Percentiles rank a stretch among this genome's conserved stretches.
Evolutionary conservation across 2,797 vertebrate species (phyloP).

Genomic region (Neopelma chrysocephalum): DNA sequence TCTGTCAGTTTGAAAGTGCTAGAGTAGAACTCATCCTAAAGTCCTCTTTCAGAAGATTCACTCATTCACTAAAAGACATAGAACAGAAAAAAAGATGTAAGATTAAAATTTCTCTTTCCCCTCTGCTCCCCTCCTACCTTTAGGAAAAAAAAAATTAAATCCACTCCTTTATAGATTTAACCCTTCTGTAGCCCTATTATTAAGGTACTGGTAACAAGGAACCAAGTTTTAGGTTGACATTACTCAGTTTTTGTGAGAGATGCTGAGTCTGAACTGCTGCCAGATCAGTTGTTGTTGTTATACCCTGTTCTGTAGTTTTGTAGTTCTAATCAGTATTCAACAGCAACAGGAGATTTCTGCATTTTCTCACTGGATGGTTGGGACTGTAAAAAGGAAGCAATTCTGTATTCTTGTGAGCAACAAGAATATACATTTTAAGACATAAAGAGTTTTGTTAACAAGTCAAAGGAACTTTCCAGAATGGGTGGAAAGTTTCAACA

Average conservation of each 20-base stretch:
- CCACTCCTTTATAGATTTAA: not conserved
- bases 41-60: not conserved
- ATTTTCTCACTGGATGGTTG: not conserved
- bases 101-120: not conserved
- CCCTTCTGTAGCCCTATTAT: not conserved
- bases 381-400: not conserved
- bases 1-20: not conserved
- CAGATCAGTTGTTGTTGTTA: not conserved
- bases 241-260: not conserved
- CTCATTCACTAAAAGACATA: not conserved
- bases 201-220: not conserved
- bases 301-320: not conserved
- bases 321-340: not conserved
- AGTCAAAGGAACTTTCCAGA: not conserved
- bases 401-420: not conserved
- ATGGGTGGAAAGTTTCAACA: not conserved
- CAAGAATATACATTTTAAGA: not conserved
- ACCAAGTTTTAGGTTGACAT: accelerated
- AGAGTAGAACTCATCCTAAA: not conserved
- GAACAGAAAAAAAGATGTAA: not conserved
- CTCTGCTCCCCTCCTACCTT: not conserved
- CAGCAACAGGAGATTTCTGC: not conserved
- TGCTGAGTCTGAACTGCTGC: not conserved
- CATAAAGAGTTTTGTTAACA: not conserved
- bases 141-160: not conserved